Evolutionary conservation across 2,888 invertebrate genomes (phyloP).

Genomic region (Taenaris catops): DNA sequence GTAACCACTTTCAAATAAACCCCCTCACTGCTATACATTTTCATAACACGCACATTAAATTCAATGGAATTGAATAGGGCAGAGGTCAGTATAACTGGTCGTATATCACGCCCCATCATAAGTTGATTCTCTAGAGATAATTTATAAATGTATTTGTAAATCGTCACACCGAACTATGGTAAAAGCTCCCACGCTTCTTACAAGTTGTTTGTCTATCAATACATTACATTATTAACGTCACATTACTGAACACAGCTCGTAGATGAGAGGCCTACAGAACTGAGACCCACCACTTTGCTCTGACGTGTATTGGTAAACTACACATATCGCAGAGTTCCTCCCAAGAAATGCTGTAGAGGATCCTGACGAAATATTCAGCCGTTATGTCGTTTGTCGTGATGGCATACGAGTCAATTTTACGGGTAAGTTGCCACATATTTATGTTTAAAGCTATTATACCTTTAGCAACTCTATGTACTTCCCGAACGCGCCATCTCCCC

Average conservation of each 20-base stretch:
- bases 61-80: neutral
- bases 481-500: constrained; percentile 51
- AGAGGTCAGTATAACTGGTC: constrained; percentile 28
- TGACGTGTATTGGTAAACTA: too few relatives aligned
- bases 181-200: constrained; percentile 28
- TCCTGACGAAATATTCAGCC: too few relatives aligned
- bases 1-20: constrained; percentile 16
- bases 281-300: too few relatives aligned
- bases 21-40: constrained; percentile 1
- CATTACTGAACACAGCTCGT: too few relatives aligned
- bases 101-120: constrained; percentile 19
- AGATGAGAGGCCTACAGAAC: too few relatives aligned
- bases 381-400: too few relatives aligned
- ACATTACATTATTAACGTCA: too few relatives aligned
- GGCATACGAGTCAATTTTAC: too few relatives aligned
- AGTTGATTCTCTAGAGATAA: constrained; percentile 29
- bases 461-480: constrained; percentile 45
- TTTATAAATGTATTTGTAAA: constrained; percentile 34
- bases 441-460: too few relatives aligned
- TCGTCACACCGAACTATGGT: constrained; percentile 37
- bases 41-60: neutral
- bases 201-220: constrained; percentile 21
- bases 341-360: too few relatives aligned
- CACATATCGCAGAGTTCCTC: too few relatives aligned
- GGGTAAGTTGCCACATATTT: too few relatives aligned